A percentile compares a stretch with the other conserved stretches of the same genome.
Evolutionary conservation across 2,113 vertebrate genomes (phyloP).

Genomic region (Python bivittatus): DNA sequence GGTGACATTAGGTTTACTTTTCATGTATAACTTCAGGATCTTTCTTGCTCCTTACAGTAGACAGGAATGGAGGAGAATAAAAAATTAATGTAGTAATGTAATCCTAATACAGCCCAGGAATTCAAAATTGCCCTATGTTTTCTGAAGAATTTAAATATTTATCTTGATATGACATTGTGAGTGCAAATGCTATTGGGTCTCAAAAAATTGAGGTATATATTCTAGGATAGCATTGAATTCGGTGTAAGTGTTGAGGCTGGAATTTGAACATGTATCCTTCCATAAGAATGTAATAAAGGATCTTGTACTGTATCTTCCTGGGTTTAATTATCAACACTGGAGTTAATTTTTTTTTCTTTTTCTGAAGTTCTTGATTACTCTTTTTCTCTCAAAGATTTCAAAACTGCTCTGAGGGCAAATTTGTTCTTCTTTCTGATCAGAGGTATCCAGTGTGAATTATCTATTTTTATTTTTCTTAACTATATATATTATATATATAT

Average conservation of each 20-base stretch:
- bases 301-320: neutral
- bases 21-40: neutral
- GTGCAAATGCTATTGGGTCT: neutral
- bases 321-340: neutral
- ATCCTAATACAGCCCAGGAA: neutral
- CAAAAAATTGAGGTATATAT: neutral
- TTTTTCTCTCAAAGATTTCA: neutral
- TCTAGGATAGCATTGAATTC: neutral
- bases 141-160: neutral
- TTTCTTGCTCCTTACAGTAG: neutral
- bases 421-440: neutral
- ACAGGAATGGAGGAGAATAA: neutral
- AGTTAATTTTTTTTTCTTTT: neutral
- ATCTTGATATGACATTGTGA: neutral
- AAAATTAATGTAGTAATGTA: slow-evolving; percentile 18
- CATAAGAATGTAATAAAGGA: neutral
- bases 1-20: neutral
- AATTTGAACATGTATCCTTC: neutral
- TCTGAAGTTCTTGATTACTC: neutral
- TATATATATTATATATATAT: too few species aligned
- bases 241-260: neutral
- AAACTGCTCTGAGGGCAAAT: neutral
- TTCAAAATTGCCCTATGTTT: neutral
- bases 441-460: neutral
- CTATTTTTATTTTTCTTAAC: neutral